These are phyloP conservation scores for Eristalinus aeneus DNA, from an alignment of 2,888 invertebrate genomes.

Conservation along the genomic window DNA sequence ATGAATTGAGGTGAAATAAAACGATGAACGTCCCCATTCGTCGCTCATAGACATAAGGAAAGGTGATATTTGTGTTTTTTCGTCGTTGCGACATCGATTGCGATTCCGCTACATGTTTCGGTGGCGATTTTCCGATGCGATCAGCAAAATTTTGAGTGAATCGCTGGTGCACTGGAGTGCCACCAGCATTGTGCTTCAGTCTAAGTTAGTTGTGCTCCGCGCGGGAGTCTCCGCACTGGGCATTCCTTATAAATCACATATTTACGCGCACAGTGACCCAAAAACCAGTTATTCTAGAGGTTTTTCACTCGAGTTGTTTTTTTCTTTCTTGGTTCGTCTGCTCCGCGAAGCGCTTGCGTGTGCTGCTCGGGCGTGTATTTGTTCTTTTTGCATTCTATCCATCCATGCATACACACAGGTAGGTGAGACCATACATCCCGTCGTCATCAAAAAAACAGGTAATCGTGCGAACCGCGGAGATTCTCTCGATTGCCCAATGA, in stretches of 20 bases:
- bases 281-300: slow-evolving; percentile 68
- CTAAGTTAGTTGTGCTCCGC: slow-evolving; percentile 25
- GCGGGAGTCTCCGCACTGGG: slow-evolving; percentile 20
- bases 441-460: slow-evolving; percentile 62
- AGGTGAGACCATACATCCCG: neutral
- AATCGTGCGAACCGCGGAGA: slow-evolving; percentile 41
- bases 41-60: slow-evolving; percentile 63
- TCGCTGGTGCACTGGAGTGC: slow-evolving; percentile 26
- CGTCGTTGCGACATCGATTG: slow-evolving; percentile 33
- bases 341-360: slow-evolving; percentile 52
- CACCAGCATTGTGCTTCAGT: slow-evolving; percentile 32
- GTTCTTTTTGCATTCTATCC: slow-evolving; percentile 17
- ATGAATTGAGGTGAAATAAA: slow-evolving; percentile 59
- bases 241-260: slow-evolving; percentile 56
- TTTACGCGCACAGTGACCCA: slow-evolving; percentile 68
- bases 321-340: neutral
- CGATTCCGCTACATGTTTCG: slow-evolving; percentile 5
- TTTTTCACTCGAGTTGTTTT: slow-evolving; percentile 21
- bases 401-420: slow-evolving; percentile 14
- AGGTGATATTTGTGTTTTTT: slow-evolving; percentile 40
- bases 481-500: slow-evolving; percentile 31
- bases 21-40: slow-evolving; percentile 50
- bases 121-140: slow-evolving; percentile 41
- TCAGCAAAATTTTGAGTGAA: slow-evolving; percentile 1
- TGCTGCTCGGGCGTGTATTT: slow-evolving; percentile 5